Evolutionary conservation across 2,113 vertebrate species (phyloP).

Genomic region (Puntigrus tetrazona): DNA sequence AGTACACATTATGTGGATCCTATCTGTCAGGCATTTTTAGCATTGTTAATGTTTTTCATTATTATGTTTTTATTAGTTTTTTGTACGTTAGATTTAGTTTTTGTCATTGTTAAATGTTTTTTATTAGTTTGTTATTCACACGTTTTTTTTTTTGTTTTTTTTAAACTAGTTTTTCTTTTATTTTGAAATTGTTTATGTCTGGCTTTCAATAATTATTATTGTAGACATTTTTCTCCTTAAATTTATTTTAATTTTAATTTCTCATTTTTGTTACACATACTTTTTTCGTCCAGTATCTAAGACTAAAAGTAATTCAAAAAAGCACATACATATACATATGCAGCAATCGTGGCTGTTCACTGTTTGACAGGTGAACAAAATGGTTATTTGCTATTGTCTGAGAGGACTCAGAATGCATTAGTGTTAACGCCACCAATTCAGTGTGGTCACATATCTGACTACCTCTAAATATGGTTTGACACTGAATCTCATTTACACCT

Average conservation of each 20-base stretch:
- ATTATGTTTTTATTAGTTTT: too few relatives aligned
- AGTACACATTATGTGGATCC: neutral
- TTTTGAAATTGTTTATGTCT: neutral
- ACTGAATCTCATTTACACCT: neutral
- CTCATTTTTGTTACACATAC: too few relatives aligned
- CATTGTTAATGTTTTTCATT: neutral
- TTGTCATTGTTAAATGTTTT: too few relatives aligned
- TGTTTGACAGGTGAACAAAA: neutral
- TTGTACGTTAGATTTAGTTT: too few relatives aligned
- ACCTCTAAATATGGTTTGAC: neutral
- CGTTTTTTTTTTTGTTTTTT: too few relatives aligned
- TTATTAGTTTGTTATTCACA: too few relatives aligned
- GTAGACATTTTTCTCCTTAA: too few relatives aligned
- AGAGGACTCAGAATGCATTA: neutral
- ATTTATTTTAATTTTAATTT: too few relatives aligned
- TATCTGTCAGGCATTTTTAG: neutral
- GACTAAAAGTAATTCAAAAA: neutral
- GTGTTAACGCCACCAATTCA: neutral
- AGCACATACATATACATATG: neutral
- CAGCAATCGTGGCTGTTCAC: neutral
- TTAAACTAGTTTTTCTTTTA: too few relatives aligned
- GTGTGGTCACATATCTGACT: neutral
- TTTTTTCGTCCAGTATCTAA: too few relatives aligned
- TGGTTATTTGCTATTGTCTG: neutral
- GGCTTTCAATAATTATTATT: too few relatives aligned